phyloP scores from a whole-genome alignment of 2,888 invertebrate genomes.

The Archips xylosteana region DNA sequence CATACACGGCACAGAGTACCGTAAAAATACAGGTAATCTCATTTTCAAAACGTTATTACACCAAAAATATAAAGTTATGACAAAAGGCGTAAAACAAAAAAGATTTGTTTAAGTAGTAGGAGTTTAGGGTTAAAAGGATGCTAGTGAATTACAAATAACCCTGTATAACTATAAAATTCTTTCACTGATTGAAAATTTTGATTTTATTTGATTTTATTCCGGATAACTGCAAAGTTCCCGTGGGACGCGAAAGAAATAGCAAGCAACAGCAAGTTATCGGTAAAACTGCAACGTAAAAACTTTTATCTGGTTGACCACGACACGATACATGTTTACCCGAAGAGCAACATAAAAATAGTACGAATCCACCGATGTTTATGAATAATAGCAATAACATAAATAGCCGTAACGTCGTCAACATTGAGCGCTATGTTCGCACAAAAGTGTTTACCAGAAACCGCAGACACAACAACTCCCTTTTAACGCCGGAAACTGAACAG shows the following conservation, averaged over 20 bases:
- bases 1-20: no score
- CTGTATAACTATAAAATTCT: no score
- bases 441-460: not conserved
- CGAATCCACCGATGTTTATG: not conserved
- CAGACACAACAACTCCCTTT: constrained; percentile 5
- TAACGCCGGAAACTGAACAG: not conserved
- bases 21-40: no score
- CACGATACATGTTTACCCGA: not conserved
- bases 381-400: constrained; percentile 1
- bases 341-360: not conserved
- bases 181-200: no score
- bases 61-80: no score
- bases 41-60: no score
- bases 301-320: not conserved
- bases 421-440: not conserved
- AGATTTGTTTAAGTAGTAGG: no score
- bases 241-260: no score
- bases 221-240: not conserved
- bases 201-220: no score
- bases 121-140: no score
- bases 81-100: no score
- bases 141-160: no score
- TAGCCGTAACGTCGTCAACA: not conserved
- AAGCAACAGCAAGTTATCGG: not conserved
- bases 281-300: not conserved